Conservation (phyloP, 2,797 vertebrate species). For the Sebastes diploproa region DNA sequence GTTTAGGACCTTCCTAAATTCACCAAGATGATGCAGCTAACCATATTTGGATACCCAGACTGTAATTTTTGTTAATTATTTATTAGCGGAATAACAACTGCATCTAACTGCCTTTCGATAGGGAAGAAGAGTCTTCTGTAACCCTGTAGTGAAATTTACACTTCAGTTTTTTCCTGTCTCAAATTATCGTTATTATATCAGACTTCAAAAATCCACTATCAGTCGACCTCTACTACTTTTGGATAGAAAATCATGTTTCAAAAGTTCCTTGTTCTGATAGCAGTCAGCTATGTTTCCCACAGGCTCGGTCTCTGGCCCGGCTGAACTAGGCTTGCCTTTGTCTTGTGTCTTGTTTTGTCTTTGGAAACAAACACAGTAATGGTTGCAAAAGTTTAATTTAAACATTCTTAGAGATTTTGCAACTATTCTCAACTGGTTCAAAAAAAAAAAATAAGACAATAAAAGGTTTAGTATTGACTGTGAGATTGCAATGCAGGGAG, state of each 20-base stretch:
- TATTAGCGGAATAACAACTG: not conserved
- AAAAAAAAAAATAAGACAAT: constrained; percentile 8
- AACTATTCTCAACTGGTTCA: not conserved
- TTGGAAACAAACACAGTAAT: not conserved
- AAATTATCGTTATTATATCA: too few relatives aligned
- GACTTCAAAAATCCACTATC: too few relatives aligned
- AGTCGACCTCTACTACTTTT: not conserved
- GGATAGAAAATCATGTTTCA: not conserved
- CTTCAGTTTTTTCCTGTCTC: too few relatives aligned
- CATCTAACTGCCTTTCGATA: not conserved
- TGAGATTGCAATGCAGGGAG: constrained; percentile 19
- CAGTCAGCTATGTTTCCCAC: not conserved
- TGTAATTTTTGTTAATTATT: not conserved
- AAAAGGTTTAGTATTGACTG: constrained; percentile 32
- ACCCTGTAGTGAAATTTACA: not conserved
- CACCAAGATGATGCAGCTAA: not conserved
- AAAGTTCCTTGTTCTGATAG: not conserved
- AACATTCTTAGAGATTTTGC: constrained; percentile 18
- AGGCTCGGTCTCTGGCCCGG: not conserved
- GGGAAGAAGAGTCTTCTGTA: not conserved
- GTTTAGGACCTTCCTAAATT: not conserved
- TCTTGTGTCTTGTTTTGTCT: not conserved
- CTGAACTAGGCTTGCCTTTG: not conserved
- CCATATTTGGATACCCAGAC: not conserved
- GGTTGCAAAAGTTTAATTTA: constrained; percentile 32